Percentiles rank a stretch among this genome's conserved stretches.
phyloP scores from a whole-genome alignment of 2,888 invertebrate species.

The Lepetodrilus schrolli region DNA sequence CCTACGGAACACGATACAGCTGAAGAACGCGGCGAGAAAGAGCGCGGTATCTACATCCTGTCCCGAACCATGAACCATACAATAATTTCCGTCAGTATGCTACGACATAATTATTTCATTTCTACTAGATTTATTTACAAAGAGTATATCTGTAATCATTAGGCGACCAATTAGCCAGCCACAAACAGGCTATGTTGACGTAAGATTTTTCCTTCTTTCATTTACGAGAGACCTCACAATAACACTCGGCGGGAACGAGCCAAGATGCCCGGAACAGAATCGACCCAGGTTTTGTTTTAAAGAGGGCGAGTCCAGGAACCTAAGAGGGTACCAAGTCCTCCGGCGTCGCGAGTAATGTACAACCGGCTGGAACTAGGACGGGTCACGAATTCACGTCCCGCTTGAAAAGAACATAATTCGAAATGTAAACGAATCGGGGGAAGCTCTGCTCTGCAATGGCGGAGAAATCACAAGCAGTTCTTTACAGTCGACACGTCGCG shows the following conservation, averaged over 20 bases:
- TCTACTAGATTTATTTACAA: no score
- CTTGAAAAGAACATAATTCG: constrained; percentile 19
- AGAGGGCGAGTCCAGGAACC: neutral
- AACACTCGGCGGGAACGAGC: no score
- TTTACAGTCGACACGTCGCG: neutral
- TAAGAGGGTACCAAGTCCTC: neutral
- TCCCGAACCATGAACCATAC: no score
- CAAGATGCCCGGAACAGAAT: no score
- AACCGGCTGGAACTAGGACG: neutral
- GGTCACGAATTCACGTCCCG: constrained; percentile 12
- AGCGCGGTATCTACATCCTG: no score
- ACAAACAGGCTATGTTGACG: neutral
- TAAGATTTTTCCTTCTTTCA: neutral
- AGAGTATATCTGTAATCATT: neutral
- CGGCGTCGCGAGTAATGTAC: neutral
- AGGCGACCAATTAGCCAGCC: constrained; percentile 4
- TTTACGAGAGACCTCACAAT: neutral
- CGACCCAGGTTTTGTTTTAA: constrained; percentile 17
- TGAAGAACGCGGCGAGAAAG: no score
- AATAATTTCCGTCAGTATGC: no score
- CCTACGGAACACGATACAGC: no score
- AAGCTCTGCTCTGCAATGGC: neutral
- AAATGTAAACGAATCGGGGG: constrained; percentile 18
- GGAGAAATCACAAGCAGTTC: neutral
- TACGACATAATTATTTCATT: no score